phyloP scores from a whole-genome alignment of 1,140 invertebrate genomes.

The Ceratitis capitata region DNA sequence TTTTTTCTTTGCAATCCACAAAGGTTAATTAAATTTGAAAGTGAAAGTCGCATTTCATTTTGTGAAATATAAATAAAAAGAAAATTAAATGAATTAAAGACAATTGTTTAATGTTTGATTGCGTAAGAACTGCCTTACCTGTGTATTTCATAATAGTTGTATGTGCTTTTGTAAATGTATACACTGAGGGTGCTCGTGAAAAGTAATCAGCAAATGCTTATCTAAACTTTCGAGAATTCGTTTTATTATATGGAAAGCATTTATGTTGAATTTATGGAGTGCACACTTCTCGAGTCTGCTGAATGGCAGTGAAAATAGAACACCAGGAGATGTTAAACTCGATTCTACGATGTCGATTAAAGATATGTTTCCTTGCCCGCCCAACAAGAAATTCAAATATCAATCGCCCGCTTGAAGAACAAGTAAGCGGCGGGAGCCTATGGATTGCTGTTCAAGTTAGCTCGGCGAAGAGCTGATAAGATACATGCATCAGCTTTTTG shows the following conservation, averaged over 20 bases:
- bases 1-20: too few species aligned
- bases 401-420: too few species aligned
- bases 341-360: too few species aligned
- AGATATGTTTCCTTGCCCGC: too few species aligned
- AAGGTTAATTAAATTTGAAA: slow-evolving; percentile 37
- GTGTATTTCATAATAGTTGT: neutral
- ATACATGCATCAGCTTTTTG: too few species aligned
- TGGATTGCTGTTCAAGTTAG: too few species aligned
- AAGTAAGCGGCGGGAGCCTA: too few species aligned
- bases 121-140: neutral
- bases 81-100: slow-evolving; percentile 2
- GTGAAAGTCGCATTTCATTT: slow-evolving; percentile 22
- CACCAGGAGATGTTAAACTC: too few species aligned
- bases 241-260: too few species aligned
- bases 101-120: neutral
- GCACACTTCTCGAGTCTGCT: neutral
- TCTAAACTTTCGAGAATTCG: neutral
- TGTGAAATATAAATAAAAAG: neutral
- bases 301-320: neutral
- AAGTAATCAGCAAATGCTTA: neutral
- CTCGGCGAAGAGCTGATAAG: too few species aligned
- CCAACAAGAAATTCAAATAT: too few species aligned
- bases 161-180: neutral
- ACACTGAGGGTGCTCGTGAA: neutral
- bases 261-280: too few species aligned